Evolutionary conservation across 2,797 vertebrate species (phyloP).

Genomic region (Calcarius lapponicus): DNA sequence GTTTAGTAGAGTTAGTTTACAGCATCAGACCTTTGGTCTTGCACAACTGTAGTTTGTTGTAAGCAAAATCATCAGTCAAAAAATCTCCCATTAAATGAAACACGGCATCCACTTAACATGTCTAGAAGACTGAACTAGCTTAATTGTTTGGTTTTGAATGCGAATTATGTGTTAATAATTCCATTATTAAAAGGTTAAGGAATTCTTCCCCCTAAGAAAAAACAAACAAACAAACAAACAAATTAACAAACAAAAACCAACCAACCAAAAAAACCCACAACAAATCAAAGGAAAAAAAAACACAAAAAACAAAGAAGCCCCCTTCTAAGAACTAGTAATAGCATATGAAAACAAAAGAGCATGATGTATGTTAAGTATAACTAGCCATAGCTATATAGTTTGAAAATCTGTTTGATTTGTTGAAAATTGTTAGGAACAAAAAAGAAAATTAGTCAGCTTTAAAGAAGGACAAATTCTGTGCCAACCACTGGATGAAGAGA

Average conservation of each 20-base stretch:
- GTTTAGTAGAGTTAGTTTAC: not conserved
- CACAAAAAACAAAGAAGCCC: accelerated
- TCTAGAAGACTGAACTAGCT: not conserved
- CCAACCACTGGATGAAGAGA: not conserved
- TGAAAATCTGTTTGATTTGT: not conserved
- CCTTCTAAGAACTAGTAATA: not conserved
- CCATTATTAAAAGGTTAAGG: not conserved
- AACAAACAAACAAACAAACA: too few relatives aligned
- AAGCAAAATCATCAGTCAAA: not conserved
- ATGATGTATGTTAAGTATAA: not conserved
- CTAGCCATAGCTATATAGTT: not conserved
- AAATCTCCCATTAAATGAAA: not conserved
- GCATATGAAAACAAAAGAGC: not conserved
- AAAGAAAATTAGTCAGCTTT: not conserved
- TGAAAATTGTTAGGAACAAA: not conserved
- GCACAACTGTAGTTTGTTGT: not conserved
- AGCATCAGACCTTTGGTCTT: not conserved
- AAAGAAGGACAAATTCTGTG: not conserved
- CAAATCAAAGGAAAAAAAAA: accelerated
- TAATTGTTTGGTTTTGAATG: not conserved
- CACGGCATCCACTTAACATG: accelerated
- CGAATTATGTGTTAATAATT: not conserved
- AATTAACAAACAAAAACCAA: not conserved
- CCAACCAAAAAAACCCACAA: not conserved
- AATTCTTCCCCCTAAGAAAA: accelerated